Percentiles rank a stretch among this genome's conserved stretches.
phyloP scores from a whole-genome alignment of 2,797 vertebrate genomes.

The Xyrichtys novacula region DNA sequence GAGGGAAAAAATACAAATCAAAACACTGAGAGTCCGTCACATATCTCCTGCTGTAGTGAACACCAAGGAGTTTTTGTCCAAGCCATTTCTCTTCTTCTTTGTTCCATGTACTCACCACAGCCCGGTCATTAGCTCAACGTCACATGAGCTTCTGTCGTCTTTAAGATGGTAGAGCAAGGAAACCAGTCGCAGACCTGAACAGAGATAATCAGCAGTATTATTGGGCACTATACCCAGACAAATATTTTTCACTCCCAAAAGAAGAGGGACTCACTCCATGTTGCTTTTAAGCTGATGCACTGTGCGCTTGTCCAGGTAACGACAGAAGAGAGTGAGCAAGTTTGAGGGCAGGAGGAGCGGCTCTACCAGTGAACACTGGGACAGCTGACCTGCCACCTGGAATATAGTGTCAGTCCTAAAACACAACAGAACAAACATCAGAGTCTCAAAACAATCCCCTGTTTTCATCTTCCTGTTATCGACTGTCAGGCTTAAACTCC shows the following conservation, averaged over 20 bases:
- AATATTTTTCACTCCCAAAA: neutral
- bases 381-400: conserved; percentile 92
- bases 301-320: conserved; percentile 94
- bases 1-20: conserved; percentile 30
- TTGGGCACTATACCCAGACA: neutral
- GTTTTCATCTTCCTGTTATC: neutral
- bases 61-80: conserved; percentile 26
- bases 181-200: conserved; percentile 82
- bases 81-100: conserved; percentile 19
- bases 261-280: conserved; percentile 89
- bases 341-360: conserved; percentile 94
- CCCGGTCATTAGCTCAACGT: conserved; percentile 29
- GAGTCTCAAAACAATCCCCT: neutral
- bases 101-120: conserved; percentile 40
- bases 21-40: conserved; percentile 33
- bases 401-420: conserved; percentile 92
- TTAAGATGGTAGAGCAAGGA: conserved; percentile 82
- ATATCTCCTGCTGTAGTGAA: conserved; percentile 24
- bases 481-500: neutral
- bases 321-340: conserved; percentile 94
- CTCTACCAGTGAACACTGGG: conserved; percentile 90
- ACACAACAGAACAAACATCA: neutral
- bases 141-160: conserved; percentile 10
- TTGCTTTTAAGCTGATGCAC: conserved; percentile 92
- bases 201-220: neutral